Percentiles rank a stretch among this genome's conserved stretches.
Evolutionary conservation across 2,113 vertebrate genomes (phyloP).

Genomic region (Grallaria varia): DNA sequence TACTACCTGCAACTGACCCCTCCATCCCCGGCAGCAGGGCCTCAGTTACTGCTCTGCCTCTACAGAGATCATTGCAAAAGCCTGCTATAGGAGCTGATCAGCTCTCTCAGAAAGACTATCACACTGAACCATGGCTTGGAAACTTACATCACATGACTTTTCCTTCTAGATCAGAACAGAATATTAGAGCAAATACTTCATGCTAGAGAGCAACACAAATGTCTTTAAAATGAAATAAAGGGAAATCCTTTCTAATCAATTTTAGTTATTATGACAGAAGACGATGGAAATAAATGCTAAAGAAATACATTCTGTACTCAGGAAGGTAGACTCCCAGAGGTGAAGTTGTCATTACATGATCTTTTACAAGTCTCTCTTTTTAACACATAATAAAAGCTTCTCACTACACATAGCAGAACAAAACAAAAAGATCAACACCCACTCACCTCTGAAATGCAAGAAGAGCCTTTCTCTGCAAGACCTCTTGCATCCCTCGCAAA

Average conservation of each 20-base stretch:
- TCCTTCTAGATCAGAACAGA: neutral
- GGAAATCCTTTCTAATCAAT: slow-evolving; percentile 1
- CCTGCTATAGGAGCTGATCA: neutral
- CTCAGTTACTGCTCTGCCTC: neutral
- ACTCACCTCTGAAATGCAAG: slow-evolving; percentile 96
- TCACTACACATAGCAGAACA: slow-evolving; percentile 41
- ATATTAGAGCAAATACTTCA: neutral
- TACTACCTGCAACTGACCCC: neutral
- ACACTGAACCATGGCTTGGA: neutral
- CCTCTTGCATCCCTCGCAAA: slow-evolving; percentile 90
- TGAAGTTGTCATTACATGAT: slow-evolving; percentile 48
- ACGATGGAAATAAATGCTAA: neutral
- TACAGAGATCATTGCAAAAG: neutral
- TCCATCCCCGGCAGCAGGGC: neutral
- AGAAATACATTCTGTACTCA: slow-evolving; percentile 3
- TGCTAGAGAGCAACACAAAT: neutral
- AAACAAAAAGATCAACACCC: slow-evolving; percentile 67
- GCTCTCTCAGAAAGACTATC: neutral
- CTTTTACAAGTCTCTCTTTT: slow-evolving; percentile 59
- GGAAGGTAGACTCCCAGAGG: slow-evolving; percentile 16
- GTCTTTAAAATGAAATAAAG: slow-evolving; percentile 47
- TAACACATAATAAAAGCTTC: slow-evolving; percentile 35
- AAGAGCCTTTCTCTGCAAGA: slow-evolving; percentile 96
- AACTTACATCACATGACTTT: neutral
- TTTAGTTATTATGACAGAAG: neutral